These are phyloP conservation scores for Babyrousa celebensis DNA, from an alignment of 2,797 vertebrate species.

Conservation along the genomic window DNA sequence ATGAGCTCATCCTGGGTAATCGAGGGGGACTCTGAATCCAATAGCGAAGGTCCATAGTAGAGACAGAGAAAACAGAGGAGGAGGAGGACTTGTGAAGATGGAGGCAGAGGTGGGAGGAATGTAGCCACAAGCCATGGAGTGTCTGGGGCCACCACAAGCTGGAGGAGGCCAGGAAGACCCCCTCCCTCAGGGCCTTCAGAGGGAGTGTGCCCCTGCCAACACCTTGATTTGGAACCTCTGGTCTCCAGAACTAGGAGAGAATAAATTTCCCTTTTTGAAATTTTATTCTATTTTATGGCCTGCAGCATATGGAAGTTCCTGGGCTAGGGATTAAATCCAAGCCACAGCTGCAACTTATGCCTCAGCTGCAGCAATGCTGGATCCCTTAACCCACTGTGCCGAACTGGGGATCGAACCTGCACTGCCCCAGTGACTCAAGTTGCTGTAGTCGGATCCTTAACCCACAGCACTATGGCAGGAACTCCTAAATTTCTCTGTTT, in stretches of 20 bases:
- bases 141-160: neutral
- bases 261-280: neutral
- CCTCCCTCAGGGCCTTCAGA: no score
- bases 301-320: no score
- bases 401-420: no score
- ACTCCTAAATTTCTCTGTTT: neutral
- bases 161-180: neutral
- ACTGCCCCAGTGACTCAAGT: no score
- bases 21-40: neutral
- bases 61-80: neutral
- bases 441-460: no score
- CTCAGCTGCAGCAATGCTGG: no score
- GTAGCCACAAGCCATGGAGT: neutral
- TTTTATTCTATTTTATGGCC: no score
- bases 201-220: no score
- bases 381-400: no score
- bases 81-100: accelerated
- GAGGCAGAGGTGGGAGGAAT: neutral
- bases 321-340: no score
- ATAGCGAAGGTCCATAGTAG: neutral
- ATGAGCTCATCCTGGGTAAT: neutral
- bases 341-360: no score
- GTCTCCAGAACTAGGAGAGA: neutral
- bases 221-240: neutral
- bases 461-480: no score